Evolutionary conservation across 1,140 invertebrate genomes (phyloP).

Genomic region (Drosophila navojoa): DNA sequence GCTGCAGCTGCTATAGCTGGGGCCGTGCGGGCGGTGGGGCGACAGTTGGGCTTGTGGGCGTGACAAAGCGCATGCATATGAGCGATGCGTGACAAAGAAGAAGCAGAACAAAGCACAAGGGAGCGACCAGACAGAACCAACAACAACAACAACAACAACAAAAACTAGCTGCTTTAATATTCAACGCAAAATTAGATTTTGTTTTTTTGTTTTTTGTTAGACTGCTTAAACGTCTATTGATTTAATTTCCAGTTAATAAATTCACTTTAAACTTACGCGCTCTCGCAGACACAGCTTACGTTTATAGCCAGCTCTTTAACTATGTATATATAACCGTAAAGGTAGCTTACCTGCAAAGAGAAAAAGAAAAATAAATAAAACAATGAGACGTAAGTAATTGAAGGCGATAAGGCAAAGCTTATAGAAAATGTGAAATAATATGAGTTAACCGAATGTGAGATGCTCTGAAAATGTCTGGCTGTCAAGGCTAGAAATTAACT

Average conservation of each 20-base stretch:
- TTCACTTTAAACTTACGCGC: conserved; percentile 45
- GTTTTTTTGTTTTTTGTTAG: background rate
- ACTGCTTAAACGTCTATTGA: conserved; percentile 38
- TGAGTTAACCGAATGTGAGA: too few species aligned
- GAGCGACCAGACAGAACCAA: background rate
- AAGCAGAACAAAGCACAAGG: conserved; percentile 8
- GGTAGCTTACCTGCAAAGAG: conserved; percentile 63
- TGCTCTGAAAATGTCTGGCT: too few species aligned
- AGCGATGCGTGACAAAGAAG: conserved; percentile 68
- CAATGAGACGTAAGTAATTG: conserved; percentile 36
- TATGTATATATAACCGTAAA: conserved; percentile 18
- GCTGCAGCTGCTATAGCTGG: conserved; percentile 13
- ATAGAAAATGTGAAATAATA: background rate
- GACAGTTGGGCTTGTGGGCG: conserved; percentile 17
- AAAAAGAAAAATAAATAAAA: conserved; percentile 22
- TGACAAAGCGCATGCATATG: conserved; percentile 51
- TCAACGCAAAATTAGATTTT: conserved; percentile 29
- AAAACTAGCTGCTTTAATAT: conserved; percentile 62
- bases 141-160: background rate
- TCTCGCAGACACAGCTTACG: conserved; percentile 31
- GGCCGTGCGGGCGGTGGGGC: background rate
- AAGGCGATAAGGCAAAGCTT: background rate
- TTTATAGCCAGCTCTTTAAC: conserved; percentile 2
- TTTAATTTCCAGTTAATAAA: conserved; percentile 71
- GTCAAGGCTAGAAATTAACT: too few species aligned